Conservation (phyloP, 35 echinoderm and acorn worm genomes). For the Amphiura filiformis region DNA sequence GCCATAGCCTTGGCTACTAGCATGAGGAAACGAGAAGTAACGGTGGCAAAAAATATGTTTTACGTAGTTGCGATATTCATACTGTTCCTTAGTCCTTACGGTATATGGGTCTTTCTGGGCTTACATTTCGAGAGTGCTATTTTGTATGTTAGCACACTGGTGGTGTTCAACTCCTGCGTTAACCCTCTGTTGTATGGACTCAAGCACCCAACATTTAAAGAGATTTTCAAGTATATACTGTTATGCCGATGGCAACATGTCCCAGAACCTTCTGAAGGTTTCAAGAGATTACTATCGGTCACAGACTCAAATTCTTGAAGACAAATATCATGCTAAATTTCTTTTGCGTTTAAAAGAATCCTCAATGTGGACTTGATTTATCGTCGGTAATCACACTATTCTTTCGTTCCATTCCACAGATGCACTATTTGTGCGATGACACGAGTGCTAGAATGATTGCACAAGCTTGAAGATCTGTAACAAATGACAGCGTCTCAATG, state of each 20-base stretch:
- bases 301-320: too few relatives aligned
- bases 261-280: constrained; percentile 27
- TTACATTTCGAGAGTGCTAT: neutral
- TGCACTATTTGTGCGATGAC: too few relatives aligned
- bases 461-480: too few relatives aligned
- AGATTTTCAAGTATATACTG: constrained; percentile 21
- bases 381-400: too few relatives aligned
- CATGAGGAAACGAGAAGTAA: neutral
- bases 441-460: too few relatives aligned
- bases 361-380: too few relatives aligned
- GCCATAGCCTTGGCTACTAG: neutral
- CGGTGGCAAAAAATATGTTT: constrained; percentile 1
- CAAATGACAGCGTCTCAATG: too few relatives aligned
- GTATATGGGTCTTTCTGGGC: too few relatives aligned
- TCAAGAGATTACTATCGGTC: neutral
- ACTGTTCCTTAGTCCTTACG: neutral
- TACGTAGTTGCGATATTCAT: constrained; percentile 24
- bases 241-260: constrained; percentile 18
- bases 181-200: constrained; percentile 55
- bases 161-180: constrained; percentile 46
- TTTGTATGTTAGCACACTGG: constrained; percentile 4
- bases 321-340: too few relatives aligned
- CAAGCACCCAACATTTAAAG: constrained; percentile 45
- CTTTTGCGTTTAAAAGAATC: too few relatives aligned
- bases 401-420: too few relatives aligned